Evolutionary conservation across 1,140 invertebrate genomes (phyloP).

Genomic region (Tetragnatha versicolor): DNA sequence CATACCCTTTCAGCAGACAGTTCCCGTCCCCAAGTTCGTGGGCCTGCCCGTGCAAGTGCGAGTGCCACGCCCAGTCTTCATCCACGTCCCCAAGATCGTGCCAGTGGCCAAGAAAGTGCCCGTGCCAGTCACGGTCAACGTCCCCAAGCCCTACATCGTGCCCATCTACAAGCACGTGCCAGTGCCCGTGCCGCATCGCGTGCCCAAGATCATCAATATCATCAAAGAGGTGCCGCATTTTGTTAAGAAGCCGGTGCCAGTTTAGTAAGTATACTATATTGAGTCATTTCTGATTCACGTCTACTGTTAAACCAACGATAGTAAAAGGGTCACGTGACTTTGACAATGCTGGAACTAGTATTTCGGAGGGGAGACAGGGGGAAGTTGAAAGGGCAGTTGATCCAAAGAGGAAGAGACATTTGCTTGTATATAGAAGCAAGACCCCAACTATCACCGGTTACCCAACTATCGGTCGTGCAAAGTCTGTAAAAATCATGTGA

Average conservation of each 20-base stretch:
- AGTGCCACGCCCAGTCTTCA: conserved; percentile 46
- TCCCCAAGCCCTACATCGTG: conserved; percentile 50
- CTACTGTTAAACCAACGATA: no score
- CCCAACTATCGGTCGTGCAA: no score
- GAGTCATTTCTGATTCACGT: no score
- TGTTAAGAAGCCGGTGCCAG: conserved; percentile 51
- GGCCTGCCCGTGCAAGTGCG: conserved; percentile 36
- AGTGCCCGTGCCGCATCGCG: conserved; percentile 41
- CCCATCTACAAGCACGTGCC: conserved; percentile 54
- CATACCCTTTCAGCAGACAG: conserved; percentile 23
- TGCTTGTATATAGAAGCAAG: no score
- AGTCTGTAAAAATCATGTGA: no score
- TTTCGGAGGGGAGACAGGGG: no score
- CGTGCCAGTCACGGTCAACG: conserved; percentile 34
- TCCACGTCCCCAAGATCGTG: conserved; percentile 43
- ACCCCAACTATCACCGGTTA: no score
- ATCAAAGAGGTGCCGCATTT: conserved; percentile 52
- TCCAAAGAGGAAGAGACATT: no score
- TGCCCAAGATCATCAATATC: conserved; percentile 53
- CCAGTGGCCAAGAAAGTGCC: conserved; percentile 48
- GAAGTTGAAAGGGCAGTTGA: no score
- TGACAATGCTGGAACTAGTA: no score
- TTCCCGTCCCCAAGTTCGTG: conserved; percentile 50
- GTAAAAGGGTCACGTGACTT: no score
- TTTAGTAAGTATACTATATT: conserved; percentile 49